A percentile compares a stretch with the other conserved stretches of the same genome.
Evolutionary conservation across 2,113 vertebrate genomes (phyloP).

Genomic region (Chloropsis hardwickii): DNA sequence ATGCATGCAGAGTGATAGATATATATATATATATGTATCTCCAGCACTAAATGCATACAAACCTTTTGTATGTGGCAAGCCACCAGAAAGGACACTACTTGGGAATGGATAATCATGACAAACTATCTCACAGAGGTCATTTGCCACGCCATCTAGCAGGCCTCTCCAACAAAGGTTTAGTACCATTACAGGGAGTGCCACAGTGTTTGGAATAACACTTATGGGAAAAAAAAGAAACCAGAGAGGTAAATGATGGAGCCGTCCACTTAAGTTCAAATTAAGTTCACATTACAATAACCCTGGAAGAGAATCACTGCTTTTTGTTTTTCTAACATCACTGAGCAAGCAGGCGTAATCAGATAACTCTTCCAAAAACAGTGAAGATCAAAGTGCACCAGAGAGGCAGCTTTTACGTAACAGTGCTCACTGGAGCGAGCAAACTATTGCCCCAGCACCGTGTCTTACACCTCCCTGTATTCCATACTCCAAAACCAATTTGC

Average conservation of each 20-base stretch:
- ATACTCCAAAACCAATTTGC: neutral
- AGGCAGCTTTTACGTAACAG: neutral
- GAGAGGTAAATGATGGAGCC: neutral
- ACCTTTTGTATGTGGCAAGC: neutral
- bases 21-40: neutral
- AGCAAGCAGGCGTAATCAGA: neutral
- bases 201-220: neutral
- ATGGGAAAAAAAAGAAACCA: neutral
- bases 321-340: neutral
- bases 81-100: neutral
- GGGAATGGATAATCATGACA: neutral
- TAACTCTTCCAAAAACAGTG: neutral
- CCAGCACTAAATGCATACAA: neutral
- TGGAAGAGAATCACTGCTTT: neutral
- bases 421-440: neutral
- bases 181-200: neutral
- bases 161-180: neutral
- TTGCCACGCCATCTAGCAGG: neutral
- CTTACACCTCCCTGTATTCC: neutral
- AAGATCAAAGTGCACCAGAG: neutral
- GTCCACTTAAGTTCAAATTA: neutral
- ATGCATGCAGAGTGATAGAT: too few species aligned
- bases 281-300: neutral
- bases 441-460: neutral
- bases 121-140: neutral